A percentile compares a stretch with the other conserved stretches of the same genome.
Conservation (phyloP, 2,797 vertebrate species). For the Halcyon leucocephala region DNA sequence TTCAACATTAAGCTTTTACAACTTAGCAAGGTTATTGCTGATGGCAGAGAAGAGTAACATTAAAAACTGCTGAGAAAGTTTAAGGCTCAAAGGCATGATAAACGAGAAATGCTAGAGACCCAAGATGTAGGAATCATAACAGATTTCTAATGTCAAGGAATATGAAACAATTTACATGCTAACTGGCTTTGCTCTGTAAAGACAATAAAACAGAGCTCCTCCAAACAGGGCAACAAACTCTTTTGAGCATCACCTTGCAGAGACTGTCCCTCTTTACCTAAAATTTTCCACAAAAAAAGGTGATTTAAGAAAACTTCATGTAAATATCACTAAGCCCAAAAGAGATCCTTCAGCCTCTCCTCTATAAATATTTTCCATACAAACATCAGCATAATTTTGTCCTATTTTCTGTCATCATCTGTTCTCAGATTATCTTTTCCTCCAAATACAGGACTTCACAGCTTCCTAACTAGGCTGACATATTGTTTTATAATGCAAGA, state of each 20-base stretch:
- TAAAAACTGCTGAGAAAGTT: slow-evolving; percentile 46
- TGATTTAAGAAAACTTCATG: neutral
- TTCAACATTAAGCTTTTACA: slow-evolving; percentile 63
- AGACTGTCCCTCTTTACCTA: neutral
- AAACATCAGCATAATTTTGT: neutral
- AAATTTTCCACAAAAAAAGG: neutral
- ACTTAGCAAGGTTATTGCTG: slow-evolving; percentile 48
- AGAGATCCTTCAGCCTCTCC: neutral
- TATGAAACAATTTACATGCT: neutral
- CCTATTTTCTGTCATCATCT: neutral
- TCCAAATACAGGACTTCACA: neutral
- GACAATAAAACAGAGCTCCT: neutral
- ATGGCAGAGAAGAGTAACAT: slow-evolving; percentile 38
- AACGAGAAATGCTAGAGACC: slow-evolving; percentile 22
- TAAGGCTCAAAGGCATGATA: slow-evolving; percentile 54
- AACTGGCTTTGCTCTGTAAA: neutral
- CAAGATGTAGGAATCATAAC: neutral
- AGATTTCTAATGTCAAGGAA: neutral
- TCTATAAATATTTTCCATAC: neutral
- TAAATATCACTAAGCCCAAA: neutral
- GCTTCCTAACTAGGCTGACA: neutral
- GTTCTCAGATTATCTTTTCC: neutral
- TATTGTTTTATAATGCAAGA: neutral
- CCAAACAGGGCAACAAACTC: neutral
- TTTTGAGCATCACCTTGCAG: neutral